These are phyloP conservation scores for Genyomyrus donnyi DNA, from an alignment of 2,113 vertebrate genomes.

Conservation along the genomic window DNA sequence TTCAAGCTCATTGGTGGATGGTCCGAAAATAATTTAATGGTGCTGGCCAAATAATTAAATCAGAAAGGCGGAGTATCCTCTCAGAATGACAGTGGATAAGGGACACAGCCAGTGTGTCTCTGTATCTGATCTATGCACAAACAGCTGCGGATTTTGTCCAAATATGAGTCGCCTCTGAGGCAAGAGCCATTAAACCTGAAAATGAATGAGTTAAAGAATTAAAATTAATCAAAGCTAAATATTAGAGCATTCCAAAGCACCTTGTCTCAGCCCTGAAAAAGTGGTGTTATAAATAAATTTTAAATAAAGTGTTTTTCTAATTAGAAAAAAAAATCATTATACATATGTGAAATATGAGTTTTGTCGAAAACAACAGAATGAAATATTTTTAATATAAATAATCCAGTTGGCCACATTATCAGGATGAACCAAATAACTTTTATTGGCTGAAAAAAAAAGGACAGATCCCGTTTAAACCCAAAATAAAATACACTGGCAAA, in stretches of 20 bases:
- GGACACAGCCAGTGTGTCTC: not conserved
- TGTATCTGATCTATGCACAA: not conserved
- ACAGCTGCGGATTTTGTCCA: not conserved
- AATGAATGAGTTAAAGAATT: not conserved
- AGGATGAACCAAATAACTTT: not conserved
- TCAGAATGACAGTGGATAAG: not conserved
- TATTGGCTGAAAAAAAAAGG: not conserved
- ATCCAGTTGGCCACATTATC: not conserved
- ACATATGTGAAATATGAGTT: not conserved
- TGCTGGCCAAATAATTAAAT: not conserved
- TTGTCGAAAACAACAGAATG: not conserved
- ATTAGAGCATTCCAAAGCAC: not conserved
- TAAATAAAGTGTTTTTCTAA: not conserved
- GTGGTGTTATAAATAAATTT: not conserved
- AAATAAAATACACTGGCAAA: not conserved
- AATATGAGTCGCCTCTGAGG: not conserved
- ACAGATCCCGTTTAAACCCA: not conserved
- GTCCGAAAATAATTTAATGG: not conserved
- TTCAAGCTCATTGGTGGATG: not conserved
- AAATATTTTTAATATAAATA: not conserved
- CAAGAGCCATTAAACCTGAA: not conserved
- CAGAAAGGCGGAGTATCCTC: not conserved
- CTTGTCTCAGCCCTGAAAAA: not conserved
- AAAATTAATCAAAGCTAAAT: not conserved
- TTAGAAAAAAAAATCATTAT: not conserved